Conservation (phyloP, 2,113 vertebrate species). For the Pseudorectes ferrugineus region DNA sequence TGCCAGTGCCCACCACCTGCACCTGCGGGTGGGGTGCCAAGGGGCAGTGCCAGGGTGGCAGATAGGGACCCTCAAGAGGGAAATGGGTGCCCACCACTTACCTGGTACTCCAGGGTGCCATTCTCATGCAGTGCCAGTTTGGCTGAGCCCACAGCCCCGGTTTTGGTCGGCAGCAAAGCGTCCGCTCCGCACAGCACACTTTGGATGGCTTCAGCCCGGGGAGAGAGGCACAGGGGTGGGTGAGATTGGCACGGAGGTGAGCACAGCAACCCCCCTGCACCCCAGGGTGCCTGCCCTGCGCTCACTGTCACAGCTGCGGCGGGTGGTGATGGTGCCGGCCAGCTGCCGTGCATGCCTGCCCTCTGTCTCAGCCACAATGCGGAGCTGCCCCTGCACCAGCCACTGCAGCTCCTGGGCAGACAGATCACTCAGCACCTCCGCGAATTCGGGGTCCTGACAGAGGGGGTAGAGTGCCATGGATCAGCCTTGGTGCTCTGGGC, state of each 20-base stretch:
- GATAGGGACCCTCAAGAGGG: neutral
- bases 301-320: conserved; percentile 94
- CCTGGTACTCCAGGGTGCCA: conserved; percentile 91
- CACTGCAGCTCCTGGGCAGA: conserved; percentile 87
- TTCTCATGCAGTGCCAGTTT: conserved; percentile 85
- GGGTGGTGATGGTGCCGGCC: conserved; percentile 83
- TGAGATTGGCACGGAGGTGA: neutral
- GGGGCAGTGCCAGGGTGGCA: neutral
- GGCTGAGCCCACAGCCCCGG: conserved; percentile 88
- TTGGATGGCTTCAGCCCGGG: conserved; percentile 79
- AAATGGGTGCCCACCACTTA: neutral
- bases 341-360: conserved; percentile 69
- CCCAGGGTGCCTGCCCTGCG: neutral
- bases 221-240: neutral
- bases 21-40: conserved; percentile 69
- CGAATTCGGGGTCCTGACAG: conserved; percentile 86
- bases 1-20: conserved; percentile 84
- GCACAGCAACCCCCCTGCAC: neutral
- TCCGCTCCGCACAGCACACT: conserved; percentile 91
- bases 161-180: conserved; percentile 83
- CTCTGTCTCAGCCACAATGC: conserved; percentile 79
- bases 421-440: conserved; percentile 88
- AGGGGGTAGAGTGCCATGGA: neutral
- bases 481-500: neutral
- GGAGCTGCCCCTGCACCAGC: conserved; percentile 88